phyloP scores from a whole-genome alignment of 2,888 invertebrate genomes.

The Spilarctia lutea region DNA sequence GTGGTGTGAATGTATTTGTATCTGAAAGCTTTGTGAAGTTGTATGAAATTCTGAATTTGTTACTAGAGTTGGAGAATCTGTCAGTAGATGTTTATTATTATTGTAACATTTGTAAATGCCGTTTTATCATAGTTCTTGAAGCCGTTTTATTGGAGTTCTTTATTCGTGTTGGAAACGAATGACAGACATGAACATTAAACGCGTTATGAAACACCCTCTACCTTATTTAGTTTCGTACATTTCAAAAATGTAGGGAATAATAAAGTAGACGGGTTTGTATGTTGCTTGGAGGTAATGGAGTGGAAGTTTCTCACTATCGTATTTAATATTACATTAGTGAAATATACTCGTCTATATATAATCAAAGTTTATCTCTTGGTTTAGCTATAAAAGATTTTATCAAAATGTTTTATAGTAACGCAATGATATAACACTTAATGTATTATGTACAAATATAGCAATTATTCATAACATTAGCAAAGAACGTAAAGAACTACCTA shows the following conservation, averaged over 20 bases:
- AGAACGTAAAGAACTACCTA: too few relatives aligned
- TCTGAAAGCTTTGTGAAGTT: conserved; percentile 39
- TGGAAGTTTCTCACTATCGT: not conserved
- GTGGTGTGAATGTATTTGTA: conserved; percentile 47
- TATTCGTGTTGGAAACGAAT: conserved; percentile 3
- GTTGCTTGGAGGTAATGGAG: not conserved
- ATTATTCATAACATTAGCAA: too few relatives aligned
- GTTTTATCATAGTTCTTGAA: conserved; percentile 14
- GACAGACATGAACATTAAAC: conserved; percentile 8
- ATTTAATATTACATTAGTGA: not conserved
- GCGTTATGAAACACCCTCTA: conserved; percentile 8
- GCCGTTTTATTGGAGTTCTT: conserved; percentile 1
- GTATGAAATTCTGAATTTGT: conserved; percentile 38
- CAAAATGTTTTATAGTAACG: not conserved
- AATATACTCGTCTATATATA: not conserved
- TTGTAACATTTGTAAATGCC: not conserved
- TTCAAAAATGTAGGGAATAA: conserved; percentile 1
- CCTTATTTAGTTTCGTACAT: conserved; percentile 9
- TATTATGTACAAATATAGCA: too few relatives aligned
- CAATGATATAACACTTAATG: too few relatives aligned
- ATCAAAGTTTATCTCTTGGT: not conserved
- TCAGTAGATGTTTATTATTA: not conserved
- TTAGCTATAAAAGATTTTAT: not conserved
- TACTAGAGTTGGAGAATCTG: conserved; percentile 23
- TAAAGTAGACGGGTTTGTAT: not conserved